Base-by-base conservation (phyloP, 2,797 vertebrate genomes). In the Sorex maritimensis region DNA sequence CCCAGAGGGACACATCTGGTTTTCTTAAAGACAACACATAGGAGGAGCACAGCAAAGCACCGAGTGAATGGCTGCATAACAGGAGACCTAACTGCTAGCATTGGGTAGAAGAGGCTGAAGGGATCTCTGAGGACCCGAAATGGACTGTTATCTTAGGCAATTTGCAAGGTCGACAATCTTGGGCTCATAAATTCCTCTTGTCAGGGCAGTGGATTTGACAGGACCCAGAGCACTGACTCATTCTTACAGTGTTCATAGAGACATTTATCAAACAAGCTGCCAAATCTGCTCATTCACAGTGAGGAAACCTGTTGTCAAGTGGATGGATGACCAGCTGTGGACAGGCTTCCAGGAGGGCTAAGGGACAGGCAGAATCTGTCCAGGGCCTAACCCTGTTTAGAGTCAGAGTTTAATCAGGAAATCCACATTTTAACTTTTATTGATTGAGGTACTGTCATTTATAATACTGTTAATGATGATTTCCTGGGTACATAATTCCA, bases 161-260 rank as follows among this genome's bases (percentile, higher is more conserved):
- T 69, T 68, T 9, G 5, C 26, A 84, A 6, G 10, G 46, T 82
- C 69, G 69, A 75, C 7, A 26, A 24, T 82, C 67, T 65, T 26
- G 28, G 52, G n/a, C 28, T 92, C 28, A 83, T 83, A 77, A 94
- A 94, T 88, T 88, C 55, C n/a, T 94, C 77, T 74, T 58, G 30
- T 69, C 92, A 93, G 63, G 90, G 68, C 14, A 71, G 78, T 9
- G 83, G 52, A 84, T 73, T 49, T 92, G 69, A 90, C 55, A 83
- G 52, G 74, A 82, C 71, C 78, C 81, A 94, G 86, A 87, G 19
- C 83, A 77, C 68, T 93, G 89, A 95, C 89, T 97, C 94, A 91
- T 30, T 80, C 63, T 41, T 80, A 71, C 82, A 85, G 68, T 21
- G 28, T 17, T 26, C 79, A 80, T 19, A 61, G 75, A 89, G 38